Evolutionary conservation across 1,140 invertebrate genomes (phyloP), one percentile per base, ranked within the genome.

Genomic region (Bombus polaris): DNA sequence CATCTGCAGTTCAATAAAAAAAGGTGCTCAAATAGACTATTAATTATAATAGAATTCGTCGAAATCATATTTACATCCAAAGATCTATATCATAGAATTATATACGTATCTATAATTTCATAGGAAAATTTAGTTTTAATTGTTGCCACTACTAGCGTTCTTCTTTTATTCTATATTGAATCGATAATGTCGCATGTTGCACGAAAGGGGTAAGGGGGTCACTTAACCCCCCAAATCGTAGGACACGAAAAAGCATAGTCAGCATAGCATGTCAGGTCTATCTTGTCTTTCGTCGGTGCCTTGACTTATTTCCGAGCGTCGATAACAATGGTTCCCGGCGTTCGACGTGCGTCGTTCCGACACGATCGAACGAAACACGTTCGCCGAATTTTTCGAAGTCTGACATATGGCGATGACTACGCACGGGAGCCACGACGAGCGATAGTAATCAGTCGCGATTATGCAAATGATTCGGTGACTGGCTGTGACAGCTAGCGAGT

Each of bases 391-490:
- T 83, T 87, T 92, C 83, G 71, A 85, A 47, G 76, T 65, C 57
- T 35, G 53, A 71, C 74, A 75, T 70, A 44, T 66, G 79, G 8
- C 75, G 81, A 76, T 73, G 81, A 83, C 72, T 86, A 77, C 53
- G 28, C 75, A n/a, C 80, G 80, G 81, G 79, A 84, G 82, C 72
- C 81, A 77, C 76, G 75, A 32, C 70, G 77, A 88, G 79, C 87
- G 87, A 74, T 81, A 79, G 83, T 89, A 92, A 93, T 93, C 89
- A 88, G 87, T 87, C 47, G 86, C 86, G 92, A 92, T 93, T 93
- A 92, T 93, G 92, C 86, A 92, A 93, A 93, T 92, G 89, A 91
- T 91, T 90, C 87, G 87, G 88, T 89, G 86, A 92, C 91, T 93
- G 90, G 88, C 88, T 84, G 89, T 93, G 90, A 91, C 90, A 90